These are phyloP conservation scores for Corythucha ciliata DNA, from an alignment of 2,888 invertebrate genomes.

Conservation along the genomic window DNA sequence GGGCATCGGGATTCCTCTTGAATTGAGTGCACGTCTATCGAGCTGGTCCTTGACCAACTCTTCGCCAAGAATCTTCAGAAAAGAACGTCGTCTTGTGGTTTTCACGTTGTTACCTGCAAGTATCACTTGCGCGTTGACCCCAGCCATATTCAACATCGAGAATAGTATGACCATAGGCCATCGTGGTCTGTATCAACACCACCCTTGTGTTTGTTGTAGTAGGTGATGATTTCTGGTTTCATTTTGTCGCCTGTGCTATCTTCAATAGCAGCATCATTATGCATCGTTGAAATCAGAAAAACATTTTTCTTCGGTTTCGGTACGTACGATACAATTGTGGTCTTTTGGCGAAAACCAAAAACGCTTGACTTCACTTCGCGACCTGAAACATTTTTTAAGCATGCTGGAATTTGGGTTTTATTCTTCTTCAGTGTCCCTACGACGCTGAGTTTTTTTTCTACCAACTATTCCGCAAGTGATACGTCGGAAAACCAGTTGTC, in stretches of 20 bases:
- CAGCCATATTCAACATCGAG: slow-evolving; percentile 18
- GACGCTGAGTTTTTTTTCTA: not conserved
- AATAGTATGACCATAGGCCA: slow-evolving; percentile 28
- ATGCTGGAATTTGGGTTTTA: slow-evolving; percentile 19
- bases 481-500: slow-evolving; percentile 38
- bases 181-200: slow-evolving; percentile 25
- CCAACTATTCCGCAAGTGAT: slow-evolving; percentile 30
- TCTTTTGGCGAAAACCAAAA: too few species aligned
- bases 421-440: slow-evolving; percentile 19
- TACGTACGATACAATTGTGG: too few species aligned
- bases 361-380: not conserved
- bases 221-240: slow-evolving; percentile 27
- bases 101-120: too few species aligned
- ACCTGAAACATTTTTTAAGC: slow-evolving; percentile 5
- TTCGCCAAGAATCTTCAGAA: too few species aligned
- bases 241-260: slow-evolving; percentile 14
- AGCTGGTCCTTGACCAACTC: too few species aligned
- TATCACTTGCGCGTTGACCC: slow-evolving; percentile 11
- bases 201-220: slow-evolving; percentile 25
- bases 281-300: slow-evolving; percentile 26
- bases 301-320: slow-evolving; percentile 25
- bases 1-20: too few species aligned
- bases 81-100: too few species aligned
- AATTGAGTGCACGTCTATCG: too few species aligned
- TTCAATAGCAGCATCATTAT: slow-evolving; percentile 20